Base-by-base conservation (phyloP, 1,140 invertebrate species). In the Phymorhynchus buccinoides region DNA sequence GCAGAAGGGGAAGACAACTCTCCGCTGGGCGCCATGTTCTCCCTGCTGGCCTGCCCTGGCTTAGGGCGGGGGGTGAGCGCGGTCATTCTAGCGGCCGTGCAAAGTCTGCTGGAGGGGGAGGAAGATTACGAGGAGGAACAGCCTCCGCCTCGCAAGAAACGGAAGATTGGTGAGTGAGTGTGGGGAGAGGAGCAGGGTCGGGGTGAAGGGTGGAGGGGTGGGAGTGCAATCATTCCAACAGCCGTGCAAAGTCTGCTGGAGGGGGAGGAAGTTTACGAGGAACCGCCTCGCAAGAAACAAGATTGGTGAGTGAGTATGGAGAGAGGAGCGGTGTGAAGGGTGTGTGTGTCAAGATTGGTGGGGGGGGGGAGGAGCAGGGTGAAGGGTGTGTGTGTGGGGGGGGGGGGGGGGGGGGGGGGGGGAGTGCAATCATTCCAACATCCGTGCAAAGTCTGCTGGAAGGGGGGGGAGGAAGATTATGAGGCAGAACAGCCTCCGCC, bases 381-480 rank as follows among this genome's bases (percentile, higher is more conserved):
- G n/a, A n/a, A n/a, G n/a, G n/a, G n/a, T n/a, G n/a, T n/a, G n/a
- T n/a, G n/a, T n/a, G n/a, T n/a, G n/a, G n/a, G n/a, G n/a, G n/a
- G n/a, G n/a, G n/a, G n/a, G n/a, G n/a, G n/a, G n/a, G n/a, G n/a
- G 94, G 95, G 88, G 87, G 92, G 0, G 94, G 94, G 30, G 97
- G 98, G 0, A 93, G 95, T 14, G 95, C 95, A 87, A 91, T 95
- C 41, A 96, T 98, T 81, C 93, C 97, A 82, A 95, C 96, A 87
- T 95, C 98, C 90, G 92, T 98, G 6, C 96, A 97, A 89, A 96
- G 96, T 87, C 91, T 99, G 44, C 90, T 98, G 80, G 96, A 95
- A n/a, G n/a, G n/a, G n/a, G 1, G 92, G 96, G 39, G 94, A 95
- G 83, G 91, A 93, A 84, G 89, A 89, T 48, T 88, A 87, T 27